Evolutionary conservation across 2,797 vertebrate genomes (phyloP), one percentile per base, ranked within the genome.

Genomic region (Scolopax rusticola): DNA sequence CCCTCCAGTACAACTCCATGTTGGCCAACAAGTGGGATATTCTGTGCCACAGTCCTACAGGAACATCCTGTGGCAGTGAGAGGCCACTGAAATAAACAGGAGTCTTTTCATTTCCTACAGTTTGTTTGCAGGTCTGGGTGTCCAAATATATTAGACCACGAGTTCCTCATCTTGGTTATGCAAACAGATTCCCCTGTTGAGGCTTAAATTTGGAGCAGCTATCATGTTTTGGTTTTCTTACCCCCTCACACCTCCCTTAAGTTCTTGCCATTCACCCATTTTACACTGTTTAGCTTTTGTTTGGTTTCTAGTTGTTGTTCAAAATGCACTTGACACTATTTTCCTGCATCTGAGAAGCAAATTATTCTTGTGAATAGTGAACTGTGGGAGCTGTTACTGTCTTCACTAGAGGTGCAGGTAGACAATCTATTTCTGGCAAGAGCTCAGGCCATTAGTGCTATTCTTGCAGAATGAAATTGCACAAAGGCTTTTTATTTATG

Each of bases 31-130:
- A 59, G 25, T 13, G 20, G 27, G 30, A 23, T 32, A 20, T 38
- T 57, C 67, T 56, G 14, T 73, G 14, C 41, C 40, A 20, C n/a
- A 73, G 25, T 54, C 16, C 7, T 36, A 19, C 16, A 61, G 47
- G 30, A 78, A 30, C 41, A 11, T 40, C 40, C 12, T 1, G 1
- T 20, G 78, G 43, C 43, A 51, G 30, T 0, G 1, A 43, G 21
- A 74, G 7, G 30, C 43, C 25, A 2, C 15, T 79, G 32, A 53
- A 30, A 19, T 51, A 23, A 27, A 21, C 2, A 32, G 15, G 21
- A 73, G 17, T 16, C 23, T 33, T 65, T 61, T 51, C 2, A 30
- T 63, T 68, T 48, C n/a, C 33, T 40, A 23, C n/a, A 23, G 38
- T 19, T 30, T n/a, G 27, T 19, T 64, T 61, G 33, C 63, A 64